Conservation (phyloP, 1,140 invertebrate genomes). For the Theocolax elegans region DNA sequence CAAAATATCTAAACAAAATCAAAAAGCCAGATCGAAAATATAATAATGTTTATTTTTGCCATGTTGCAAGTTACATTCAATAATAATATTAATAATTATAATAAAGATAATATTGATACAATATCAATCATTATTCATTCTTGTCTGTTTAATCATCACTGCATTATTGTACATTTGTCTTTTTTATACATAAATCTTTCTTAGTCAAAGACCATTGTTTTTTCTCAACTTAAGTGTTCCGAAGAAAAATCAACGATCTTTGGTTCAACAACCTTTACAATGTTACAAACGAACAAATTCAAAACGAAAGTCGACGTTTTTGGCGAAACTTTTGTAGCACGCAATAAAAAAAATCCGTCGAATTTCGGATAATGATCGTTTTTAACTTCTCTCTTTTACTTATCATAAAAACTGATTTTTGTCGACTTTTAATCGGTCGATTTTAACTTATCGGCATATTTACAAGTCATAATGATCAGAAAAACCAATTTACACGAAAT, state of each 20-base stretch:
- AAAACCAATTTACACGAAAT: conserved; percentile 32
- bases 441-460: conserved; percentile 37
- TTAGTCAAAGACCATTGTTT: conserved; percentile 54
- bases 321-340: background rate
- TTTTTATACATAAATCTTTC: conserved; percentile 62
- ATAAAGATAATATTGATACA: conserved; percentile 60
- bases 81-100: conserved; percentile 54
- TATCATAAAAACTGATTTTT: conserved; percentile 41
- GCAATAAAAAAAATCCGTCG: background rate
- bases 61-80: conserved; percentile 58
- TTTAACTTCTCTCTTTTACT: conserved; percentile 34
- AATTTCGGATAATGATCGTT: conserved; percentile 23
- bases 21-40: conserved; percentile 58
- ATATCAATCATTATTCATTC: conserved; percentile 57
- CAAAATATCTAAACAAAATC: conserved; percentile 37
- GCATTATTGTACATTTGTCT: conserved; percentile 61
- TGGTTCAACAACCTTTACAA: conserved; percentile 58
- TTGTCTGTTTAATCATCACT: conserved; percentile 57
- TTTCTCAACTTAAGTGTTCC: conserved; percentile 42
- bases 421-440: conserved; percentile 22
- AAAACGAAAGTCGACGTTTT: conserved; percentile 28
- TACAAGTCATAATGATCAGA: conserved; percentile 39
- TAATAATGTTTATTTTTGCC: conserved; percentile 62
- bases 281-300: conserved; percentile 43
- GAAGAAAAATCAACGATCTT: conserved; percentile 52